Evolutionary conservation across 1,140 invertebrate species (phyloP).

Genomic region (Agrilus planipennis): DNA sequence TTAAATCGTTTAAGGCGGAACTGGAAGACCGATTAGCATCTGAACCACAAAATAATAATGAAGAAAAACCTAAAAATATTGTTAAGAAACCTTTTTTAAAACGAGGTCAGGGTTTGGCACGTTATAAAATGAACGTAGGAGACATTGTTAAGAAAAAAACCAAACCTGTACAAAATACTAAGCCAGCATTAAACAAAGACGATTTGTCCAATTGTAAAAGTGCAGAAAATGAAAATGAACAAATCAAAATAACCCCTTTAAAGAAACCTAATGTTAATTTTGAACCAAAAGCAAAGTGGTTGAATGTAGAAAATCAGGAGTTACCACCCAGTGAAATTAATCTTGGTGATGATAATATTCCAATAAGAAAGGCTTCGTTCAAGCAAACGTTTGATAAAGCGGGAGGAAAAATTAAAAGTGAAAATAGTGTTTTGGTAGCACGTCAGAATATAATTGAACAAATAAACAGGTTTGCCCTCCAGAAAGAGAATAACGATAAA

Average conservation of each 20-base stretch:
- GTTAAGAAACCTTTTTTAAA: conserved; percentile 26
- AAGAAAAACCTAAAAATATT: conserved; percentile 20
- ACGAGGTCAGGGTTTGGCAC: conserved; percentile 23
- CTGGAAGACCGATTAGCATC: neutral
- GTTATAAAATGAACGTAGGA: conserved; percentile 21
- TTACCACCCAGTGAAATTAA: no score
- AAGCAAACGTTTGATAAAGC: no score
- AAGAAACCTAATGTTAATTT: conserved; percentile 19
- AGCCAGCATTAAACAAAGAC: conserved; percentile 1
- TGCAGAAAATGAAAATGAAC: neutral
- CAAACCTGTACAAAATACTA: no score
- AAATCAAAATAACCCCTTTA: conserved; percentile 18
- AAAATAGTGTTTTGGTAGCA: no score
- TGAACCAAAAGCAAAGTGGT: conserved; percentile 22
- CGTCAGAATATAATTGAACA: no score
- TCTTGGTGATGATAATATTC: no score
- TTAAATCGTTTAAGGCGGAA: neutral
- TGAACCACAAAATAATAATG: neutral
- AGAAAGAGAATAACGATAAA: conserved; percentile 1
- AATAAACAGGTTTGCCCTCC: no score
- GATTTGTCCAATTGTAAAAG: no score
- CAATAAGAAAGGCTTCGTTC: no score
- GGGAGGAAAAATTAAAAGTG: no score
- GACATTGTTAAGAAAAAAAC: conserved; percentile 15
- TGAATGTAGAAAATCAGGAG: no score